Conservation (phyloP, 2,888 invertebrate species). For the Cordilura impudica region DNA sequence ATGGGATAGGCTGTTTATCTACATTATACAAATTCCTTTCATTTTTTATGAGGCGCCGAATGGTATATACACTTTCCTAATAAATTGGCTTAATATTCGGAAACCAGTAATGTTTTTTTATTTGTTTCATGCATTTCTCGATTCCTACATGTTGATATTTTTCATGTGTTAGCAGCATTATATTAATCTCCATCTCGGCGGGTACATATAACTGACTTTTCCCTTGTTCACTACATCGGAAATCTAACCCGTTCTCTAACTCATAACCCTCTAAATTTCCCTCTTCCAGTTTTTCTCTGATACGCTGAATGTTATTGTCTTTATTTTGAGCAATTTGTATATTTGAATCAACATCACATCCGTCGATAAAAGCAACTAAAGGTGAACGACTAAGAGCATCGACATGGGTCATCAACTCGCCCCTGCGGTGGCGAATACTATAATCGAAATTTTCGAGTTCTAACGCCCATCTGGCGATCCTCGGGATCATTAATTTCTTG, state of each 20-base stretch:
- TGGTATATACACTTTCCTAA: too few relatives aligned
- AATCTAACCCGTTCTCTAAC: background rate
- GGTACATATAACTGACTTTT: background rate
- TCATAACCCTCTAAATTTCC: background rate
- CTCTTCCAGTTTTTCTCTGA: background rate
- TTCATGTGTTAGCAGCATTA: background rate
- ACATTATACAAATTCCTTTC: too few relatives aligned
- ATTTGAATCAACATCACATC: background rate
- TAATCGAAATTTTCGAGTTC: too few relatives aligned
- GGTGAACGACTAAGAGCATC: too few relatives aligned
- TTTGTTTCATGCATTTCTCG: background rate
- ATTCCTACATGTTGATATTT: background rate
- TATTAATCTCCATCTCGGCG: background rate
- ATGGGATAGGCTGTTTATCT: too few relatives aligned
- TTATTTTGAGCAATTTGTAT: background rate
- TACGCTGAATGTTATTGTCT: too few relatives aligned
- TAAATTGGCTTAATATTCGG: too few relatives aligned
- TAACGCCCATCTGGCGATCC: constrained; percentile 46
- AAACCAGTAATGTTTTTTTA: too few relatives aligned
- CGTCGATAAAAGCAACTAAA: background rate
- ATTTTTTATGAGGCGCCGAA: too few relatives aligned
- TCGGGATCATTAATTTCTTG: constrained; percentile 51
- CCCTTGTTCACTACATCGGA: background rate
- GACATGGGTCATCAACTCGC: too few relatives aligned
- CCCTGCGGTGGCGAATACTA: too few relatives aligned